Evolutionary conservation across 2,797 vertebrate genomes (phyloP), one percentile per base, ranked within the genome.

Genomic region (Pterois miles): DNA sequence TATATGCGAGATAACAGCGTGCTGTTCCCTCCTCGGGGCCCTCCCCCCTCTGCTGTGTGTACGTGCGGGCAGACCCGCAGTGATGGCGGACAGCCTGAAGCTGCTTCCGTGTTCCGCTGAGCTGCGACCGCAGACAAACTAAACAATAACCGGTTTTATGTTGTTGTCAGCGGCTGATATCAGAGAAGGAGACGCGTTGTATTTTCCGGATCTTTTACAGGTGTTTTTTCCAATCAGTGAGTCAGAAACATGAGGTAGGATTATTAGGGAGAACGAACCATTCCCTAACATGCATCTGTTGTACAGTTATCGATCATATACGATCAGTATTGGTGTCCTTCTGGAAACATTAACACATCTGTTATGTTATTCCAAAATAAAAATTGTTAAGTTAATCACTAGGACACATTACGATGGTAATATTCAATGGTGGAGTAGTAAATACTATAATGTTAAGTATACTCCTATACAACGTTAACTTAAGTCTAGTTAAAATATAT

Each of bases 1-100:
- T 59, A 22, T 22, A 23, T 22, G 58, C 18, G 14, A 25, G 59
- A 63, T 63, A 40, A 40, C 4, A 18, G 36, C 16, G 7, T 13
- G 14, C 38, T 40, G 38, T 40, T 16, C 38, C 38, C 38, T 40
- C 38, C 38, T 16, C 38, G 14, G 8, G 43, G 43, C 43, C 27
- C 4, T 7, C 53, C 60, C 68, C 4, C 48, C 40, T 31, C 38
- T 0, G 14, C 2, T 6, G 12, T 25, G 6, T 3, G 59, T 79
- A 87, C 85, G 85, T 84, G 85, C 58, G 10, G 50, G 27, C 4
- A 0, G 38, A 3, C 34, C 9, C 16, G 7, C 63, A 0, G 67
- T 38, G 46, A 83, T 83, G 84, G 84, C 84, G 80, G 80, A 76
- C 57, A 31, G 23, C 3, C 60, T 3, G 40, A n/a, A 14, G n/a